phyloP scores from a whole-genome alignment of 35 echinoderm and acorn worm genomes.

The Acanthaster planci region DNA sequence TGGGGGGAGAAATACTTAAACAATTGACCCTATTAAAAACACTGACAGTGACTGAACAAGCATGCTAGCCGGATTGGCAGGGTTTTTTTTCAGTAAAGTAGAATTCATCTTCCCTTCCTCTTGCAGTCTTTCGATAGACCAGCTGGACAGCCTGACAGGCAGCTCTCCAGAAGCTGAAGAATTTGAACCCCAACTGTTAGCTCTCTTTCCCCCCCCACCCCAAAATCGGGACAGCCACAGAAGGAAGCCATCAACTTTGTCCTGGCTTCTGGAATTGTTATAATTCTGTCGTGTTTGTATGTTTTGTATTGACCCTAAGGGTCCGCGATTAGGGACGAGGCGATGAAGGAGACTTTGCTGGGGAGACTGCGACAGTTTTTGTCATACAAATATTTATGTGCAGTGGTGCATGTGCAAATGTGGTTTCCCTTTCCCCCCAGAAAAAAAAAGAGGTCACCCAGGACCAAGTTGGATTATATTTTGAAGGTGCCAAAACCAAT shows the following conservation, averaged over 20 bases:
- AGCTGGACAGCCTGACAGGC: not conserved
- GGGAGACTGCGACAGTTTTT: not conserved
- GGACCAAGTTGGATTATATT: not conserved
- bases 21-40: too few relatives aligned
- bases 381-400: slow-evolving; percentile 30
- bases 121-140: not conserved
- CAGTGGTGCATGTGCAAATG: not conserved
- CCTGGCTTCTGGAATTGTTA: slow-evolving; percentile 9
- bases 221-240: not conserved
- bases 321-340: slow-evolving; percentile 12
- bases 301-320: slow-evolving; percentile 31
- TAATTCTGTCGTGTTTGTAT: slow-evolving; percentile 29
- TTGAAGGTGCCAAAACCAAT: not conserved
- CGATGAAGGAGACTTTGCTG: not conserved
- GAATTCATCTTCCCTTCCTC: too few relatives aligned
- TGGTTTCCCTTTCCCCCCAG: not conserved
- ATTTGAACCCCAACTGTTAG: slow-evolving; percentile 16
- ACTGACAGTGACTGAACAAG: too few relatives aligned
- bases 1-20: too few relatives aligned
- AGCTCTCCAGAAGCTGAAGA: not conserved
- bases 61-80: too few relatives aligned
- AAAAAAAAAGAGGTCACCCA: not conserved
- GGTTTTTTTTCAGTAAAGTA: too few relatives aligned
- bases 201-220: not conserved
- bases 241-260: slow-evolving; percentile 8